Evolutionary conservation across 1,140 invertebrate species (phyloP), one percentile per base, ranked within the genome.

Genomic region (Orius laevigatus): DNA sequence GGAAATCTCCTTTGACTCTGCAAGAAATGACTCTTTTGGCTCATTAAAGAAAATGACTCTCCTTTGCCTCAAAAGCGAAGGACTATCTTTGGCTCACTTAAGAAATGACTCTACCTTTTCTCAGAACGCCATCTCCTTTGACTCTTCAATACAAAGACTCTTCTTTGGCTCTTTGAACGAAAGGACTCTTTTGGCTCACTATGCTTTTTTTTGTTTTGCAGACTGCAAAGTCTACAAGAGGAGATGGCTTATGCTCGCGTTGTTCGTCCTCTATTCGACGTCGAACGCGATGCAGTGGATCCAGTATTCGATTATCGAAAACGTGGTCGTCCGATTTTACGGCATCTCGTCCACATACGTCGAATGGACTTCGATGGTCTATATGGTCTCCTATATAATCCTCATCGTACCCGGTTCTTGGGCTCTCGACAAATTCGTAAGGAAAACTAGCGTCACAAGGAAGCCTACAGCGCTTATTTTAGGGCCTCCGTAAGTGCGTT

Each of bases 331-430:
- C 39, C 63, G 70, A 49, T 88, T 85, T 65, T 90, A 89, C 65
- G 68, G 70, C n/a, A 79, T 91, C 15, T 46, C 47, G 1, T 69
- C 65, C 18, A 73, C 70, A 44, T 73, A 73, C 50, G 81, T 98
- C 18, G 85, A 96, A 63, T 94, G 89, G 90, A 90, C 92, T 32
- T 93, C 90, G 11, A 87, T 98, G 80, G 80, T 98, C 54, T 98
- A 86, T 65, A 98, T 98, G 93, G 76, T 94, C 54, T 76, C 81
- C 2, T 98, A 98, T 62, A 89, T 97, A 57, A 87, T 91, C 5
- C 75, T 97, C 48, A 90, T 98, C 56, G 91, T 98, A 59, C 95
- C 94, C 3, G 92, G 85, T 4, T 92, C 87, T 60, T 96, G 79
- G 74, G 71, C 95, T 15, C 70, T 97, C 46, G 85, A 95, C 59